Base-by-base conservation (phyloP, 2,888 invertebrate species). In the Caenorhabditis sp. region DNA sequence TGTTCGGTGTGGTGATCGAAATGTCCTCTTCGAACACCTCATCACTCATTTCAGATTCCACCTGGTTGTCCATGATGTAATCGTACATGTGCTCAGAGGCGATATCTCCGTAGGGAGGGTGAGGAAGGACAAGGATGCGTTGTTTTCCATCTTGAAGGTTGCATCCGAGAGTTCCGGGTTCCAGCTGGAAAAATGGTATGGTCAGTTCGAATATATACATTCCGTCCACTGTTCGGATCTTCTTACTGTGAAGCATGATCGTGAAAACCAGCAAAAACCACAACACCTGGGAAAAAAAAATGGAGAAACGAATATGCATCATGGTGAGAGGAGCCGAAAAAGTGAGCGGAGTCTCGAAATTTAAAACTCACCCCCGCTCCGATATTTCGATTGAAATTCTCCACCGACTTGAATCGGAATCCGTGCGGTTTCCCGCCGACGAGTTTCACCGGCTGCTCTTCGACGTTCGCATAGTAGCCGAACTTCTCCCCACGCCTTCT, bases 11-110 rank as follows among this genome's bases (percentile, higher is more conserved):
- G n/a, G 64, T 16, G 8, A 54, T 51, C 10, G 19, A 64, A 41
- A 64, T 51, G 14, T 64, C 56, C 24, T 54, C 64, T 28, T 72
- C 59, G 22, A 74, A 74, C 12, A 64, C 76, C 7, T 68, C 76
- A 22, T 79, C 79, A 24, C 70, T 72, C 28, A 61, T 19, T 19
- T 63, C 70, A 7, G 79, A 79, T 51, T 54, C 54, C n/a, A 54
- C 31, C 5, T 31, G 41, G 28, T 51, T 64, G 28, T 79, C 64
- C 22, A 35, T 35, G 14, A 79, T 79, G 22, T 58, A 58, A n/a
- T 76, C 76, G 19, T 76, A 76, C 3, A 41, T 31, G 49, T 72
- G 49, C 3, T 79, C 79, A 16, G 70, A 59, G 4, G 12, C 35
- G 24, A 22, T 28, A 35, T 68, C 61, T 24, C 31, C 61, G 24